Evolutionary conservation across 2,113 vertebrate genomes (phyloP).

Genomic region (Dascyllus trimaculatus): DNA sequence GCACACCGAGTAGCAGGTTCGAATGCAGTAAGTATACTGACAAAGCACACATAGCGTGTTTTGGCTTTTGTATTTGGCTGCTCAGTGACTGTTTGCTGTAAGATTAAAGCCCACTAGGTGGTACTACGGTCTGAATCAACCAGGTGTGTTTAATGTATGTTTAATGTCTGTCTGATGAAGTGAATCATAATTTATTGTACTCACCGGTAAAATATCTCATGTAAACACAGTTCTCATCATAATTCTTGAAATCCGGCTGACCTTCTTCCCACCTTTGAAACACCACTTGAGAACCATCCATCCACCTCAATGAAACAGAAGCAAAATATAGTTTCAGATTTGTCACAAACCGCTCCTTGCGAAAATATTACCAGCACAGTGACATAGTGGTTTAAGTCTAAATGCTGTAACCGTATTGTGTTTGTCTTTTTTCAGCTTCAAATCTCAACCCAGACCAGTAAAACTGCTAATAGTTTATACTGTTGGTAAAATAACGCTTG

Average conservation of each 20-base stretch:
- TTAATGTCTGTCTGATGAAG: not conserved
- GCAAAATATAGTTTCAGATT: not conserved
- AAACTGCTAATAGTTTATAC: no score
- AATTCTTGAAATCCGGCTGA: conserved; percentile 89
- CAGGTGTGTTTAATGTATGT: not conserved
- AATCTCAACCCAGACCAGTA: no score
- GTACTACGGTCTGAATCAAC: no score
- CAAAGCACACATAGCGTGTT: no score
- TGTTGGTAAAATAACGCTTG: no score
- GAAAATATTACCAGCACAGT: not conserved
- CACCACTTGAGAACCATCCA: conserved; percentile 88
- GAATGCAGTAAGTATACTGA: no score
- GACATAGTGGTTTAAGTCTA: not conserved
- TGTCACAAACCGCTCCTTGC: not conserved
- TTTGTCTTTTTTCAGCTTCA: no score
- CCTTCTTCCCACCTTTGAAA: conserved; percentile 89
- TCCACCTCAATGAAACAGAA: conserved; percentile 86
- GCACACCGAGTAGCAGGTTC: no score
- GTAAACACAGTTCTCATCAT: conserved; percentile 91
- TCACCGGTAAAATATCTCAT: conserved; percentile 86
- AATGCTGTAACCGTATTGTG: no score
- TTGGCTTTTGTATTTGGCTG: no score
- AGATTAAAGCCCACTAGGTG: no score
- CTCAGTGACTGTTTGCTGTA: no score
- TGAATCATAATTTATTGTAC: conserved; percentile 1